These are phyloP conservation scores for Glyphotaelius pellucidus DNA, from an alignment of 2,888 invertebrate genomes.

Conservation along the genomic window DNA sequence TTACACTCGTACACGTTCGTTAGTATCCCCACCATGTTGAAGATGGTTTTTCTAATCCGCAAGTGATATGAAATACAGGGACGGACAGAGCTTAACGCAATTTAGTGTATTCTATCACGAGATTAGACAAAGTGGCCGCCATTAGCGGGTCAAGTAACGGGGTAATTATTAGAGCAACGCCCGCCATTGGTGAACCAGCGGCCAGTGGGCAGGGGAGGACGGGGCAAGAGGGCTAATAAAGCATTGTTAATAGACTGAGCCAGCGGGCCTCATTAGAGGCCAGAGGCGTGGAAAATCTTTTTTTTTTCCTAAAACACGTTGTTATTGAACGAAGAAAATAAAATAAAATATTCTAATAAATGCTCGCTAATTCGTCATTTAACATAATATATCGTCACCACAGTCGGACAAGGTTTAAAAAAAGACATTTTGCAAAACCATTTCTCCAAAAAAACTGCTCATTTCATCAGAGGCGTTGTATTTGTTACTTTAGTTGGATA, in stretches of 20 bases:
- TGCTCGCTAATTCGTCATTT: too few species aligned
- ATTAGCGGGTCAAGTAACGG: conserved; percentile 34
- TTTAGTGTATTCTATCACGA: conserved; percentile 41
- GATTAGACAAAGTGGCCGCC: conserved; percentile 39
- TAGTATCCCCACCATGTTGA: neutral
- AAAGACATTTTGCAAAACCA: too few species aligned
- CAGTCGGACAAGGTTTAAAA: too few species aligned
- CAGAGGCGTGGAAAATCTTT: neutral
- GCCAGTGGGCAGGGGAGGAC: neutral
- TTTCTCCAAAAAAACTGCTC: too few species aligned
- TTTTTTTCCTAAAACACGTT: neutral
- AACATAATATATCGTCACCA: too few species aligned
- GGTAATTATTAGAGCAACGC: conserved; percentile 30
- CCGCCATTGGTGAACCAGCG: conserved; percentile 13
- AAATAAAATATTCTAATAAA: too few species aligned
- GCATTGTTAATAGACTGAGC: conserved; percentile 33
- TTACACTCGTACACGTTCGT: neutral
- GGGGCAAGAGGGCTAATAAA: neutral
- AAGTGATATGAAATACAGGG: conserved; percentile 4
- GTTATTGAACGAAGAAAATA: neutral
- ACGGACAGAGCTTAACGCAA: conserved; percentile 16
- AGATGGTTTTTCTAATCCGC: neutral
- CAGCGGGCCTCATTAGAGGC: conserved; percentile 12
- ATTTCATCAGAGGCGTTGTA: too few species aligned
- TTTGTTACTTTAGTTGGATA: too few species aligned